These are phyloP conservation scores for Helicoverpa zea DNA, from an alignment of 1,140 invertebrate species.

Conservation along the genomic window DNA sequence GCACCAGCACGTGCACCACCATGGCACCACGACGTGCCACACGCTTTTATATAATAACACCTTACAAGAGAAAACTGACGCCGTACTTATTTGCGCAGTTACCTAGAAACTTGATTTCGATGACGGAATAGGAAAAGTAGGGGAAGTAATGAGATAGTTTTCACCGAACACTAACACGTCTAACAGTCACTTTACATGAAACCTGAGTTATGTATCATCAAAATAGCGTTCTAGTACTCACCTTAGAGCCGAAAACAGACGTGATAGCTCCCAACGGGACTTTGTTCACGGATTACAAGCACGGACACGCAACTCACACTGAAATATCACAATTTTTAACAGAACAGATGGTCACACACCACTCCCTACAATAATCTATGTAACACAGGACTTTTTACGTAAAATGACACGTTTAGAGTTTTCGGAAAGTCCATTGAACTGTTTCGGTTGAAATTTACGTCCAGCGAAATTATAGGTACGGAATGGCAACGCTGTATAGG, in stretches of 20 bases:
- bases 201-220: slow-evolving; percentile 16
- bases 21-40: slow-evolving; percentile 35
- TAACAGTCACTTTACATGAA: slow-evolving; percentile 21
- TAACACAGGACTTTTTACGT: slow-evolving; percentile 77
- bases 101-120: slow-evolving; percentile 55
- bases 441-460: slow-evolving; percentile 87
- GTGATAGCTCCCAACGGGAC: slow-evolving; percentile 73
- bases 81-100: slow-evolving; percentile 72
- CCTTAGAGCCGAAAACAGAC: slow-evolving; percentile 77
- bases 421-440: slow-evolving; percentile 87
- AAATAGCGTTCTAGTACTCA: slow-evolving; percentile 62
- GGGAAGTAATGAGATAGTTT: slow-evolving; percentile 52
- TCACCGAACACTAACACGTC: slow-evolving; percentile 45
- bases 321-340: slow-evolving; percentile 75
- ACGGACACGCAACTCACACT: slow-evolving; percentile 80
- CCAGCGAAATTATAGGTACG: slow-evolving; percentile 87
- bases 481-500: slow-evolving; percentile 86
- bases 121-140: slow-evolving; percentile 60
- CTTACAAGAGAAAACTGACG: slow-evolving; percentile 44
- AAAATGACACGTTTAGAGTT: slow-evolving; percentile 80
- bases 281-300: slow-evolving; percentile 77
- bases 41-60: slow-evolving; percentile 49
- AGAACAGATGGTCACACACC: slow-evolving; percentile 76
- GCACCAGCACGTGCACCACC: slow-evolving; percentile 54
- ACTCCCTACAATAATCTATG: slow-evolving; percentile 72